phyloP scores from a whole-genome alignment of 2,888 invertebrate species.

The Apotomis capreana region DNA sequence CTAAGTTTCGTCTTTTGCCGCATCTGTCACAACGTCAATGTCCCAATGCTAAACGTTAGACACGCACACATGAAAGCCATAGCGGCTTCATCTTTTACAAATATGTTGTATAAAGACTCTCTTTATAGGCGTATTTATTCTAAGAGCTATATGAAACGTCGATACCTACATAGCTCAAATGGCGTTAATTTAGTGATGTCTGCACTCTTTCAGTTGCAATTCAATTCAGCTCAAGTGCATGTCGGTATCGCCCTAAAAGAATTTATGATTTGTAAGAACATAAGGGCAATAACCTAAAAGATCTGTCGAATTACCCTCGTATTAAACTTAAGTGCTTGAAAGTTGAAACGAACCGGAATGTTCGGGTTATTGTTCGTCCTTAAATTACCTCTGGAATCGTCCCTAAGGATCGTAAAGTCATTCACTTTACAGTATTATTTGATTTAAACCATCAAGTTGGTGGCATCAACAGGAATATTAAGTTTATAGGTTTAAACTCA shows the following conservation, averaged over 20 bases:
- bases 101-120: too few relatives aligned
- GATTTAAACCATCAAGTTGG: background rate
- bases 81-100: too few relatives aligned
- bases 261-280: background rate
- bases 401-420: slow-evolving; percentile 10
- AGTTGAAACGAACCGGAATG: background rate
- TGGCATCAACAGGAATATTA: slow-evolving; percentile 1
- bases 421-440: slow-evolving; percentile 2
- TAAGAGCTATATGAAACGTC: too few relatives aligned
- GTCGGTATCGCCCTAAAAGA: background rate
- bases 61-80: too few relatives aligned
- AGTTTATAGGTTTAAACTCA: background rate
- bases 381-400: slow-evolving; percentile 19
- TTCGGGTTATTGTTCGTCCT: slow-evolving; percentile 12
- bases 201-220: too few relatives aligned
- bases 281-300: background rate
- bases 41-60: too few relatives aligned
- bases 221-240: too few relatives aligned
- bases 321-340: background rate
- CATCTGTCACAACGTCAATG: too few relatives aligned
- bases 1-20: too few relatives aligned
- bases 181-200: too few relatives aligned
- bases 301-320: background rate
- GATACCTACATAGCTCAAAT: too few relatives aligned
- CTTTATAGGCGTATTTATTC: too few relatives aligned